Base-by-base conservation (phyloP, 2,888 invertebrate species). In the Agriopis aurantiaria region DNA sequence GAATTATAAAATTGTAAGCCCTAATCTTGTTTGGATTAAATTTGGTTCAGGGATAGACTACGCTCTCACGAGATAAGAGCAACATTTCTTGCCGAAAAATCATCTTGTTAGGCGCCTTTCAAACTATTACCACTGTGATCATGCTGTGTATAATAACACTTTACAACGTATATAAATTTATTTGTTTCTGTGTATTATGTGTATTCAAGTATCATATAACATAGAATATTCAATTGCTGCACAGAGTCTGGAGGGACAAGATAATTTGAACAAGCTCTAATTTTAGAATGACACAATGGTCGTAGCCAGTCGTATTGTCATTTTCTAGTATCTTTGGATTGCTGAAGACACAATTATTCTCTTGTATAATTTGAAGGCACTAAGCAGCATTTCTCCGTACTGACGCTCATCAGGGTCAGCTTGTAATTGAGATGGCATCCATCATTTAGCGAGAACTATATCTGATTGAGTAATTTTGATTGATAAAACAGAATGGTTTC, bases 351-450 rank as follows among this genome's bases (percentile, higher is more conserved):
- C 14, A 0, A 57, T 45, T 17, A 23, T 11, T 45, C 8, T 7
- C 17, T 46, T 23, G 12, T 58, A 58, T 58, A 58, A 58, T 58
- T 58, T 33, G 58, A 58, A 58, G 58, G 58, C 58, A 33, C 45
- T 3, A 10, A 10, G 11, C n/a, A 49, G 11, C 40, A 56, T 61
- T 61, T 61, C 61, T 61, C 61, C 61, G 61, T 43, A 61, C 11
- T 17, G 40, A 9, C 41, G 33, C 51, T 43, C 61, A 61, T 61
- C 61, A 61, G 61, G 61, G 61, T 52, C 61, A 52, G 14, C 14
- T 17, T 4, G 33, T 43, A 43, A 61, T 43, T 61, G 43, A 61
- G 43, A 43, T 23, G 8, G 40, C 61, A 41, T 52, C 43, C 41
- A 51, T 43, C 51, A 61, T 60, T 60, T 41, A 61, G 51, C 43